Evolutionary conservation across 2,113 vertebrate genomes (phyloP).

Genomic region (rabbit (Oryctolagus cuniculus)): mOryCun1.1 NC_091440.1:83041001-83041500

Average conservation of each 20-base stretch:
- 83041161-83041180: neutral
- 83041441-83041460: neutral
- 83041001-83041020: neutral
- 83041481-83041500: neutral
- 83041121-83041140: neutral
- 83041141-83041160: neutral
- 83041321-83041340: neutral
- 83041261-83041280: neutral
- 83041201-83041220: neutral
- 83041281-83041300: neutral
- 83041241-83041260: neutral
- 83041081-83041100: neutral
- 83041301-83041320: neutral
- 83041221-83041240: neutral
- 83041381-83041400: neutral
- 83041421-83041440: neutral
- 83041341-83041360: neutral
- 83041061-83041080: neutral
- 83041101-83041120: neutral
- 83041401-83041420: neutral
- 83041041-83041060: neutral
- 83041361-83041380: neutral
- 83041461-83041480: neutral
- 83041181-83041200: neutral
- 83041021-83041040: neutral